phyloP scores from a whole-genome alignment of 2,113 vertebrate genomes.

The Osmerus eperlanus region DNA sequence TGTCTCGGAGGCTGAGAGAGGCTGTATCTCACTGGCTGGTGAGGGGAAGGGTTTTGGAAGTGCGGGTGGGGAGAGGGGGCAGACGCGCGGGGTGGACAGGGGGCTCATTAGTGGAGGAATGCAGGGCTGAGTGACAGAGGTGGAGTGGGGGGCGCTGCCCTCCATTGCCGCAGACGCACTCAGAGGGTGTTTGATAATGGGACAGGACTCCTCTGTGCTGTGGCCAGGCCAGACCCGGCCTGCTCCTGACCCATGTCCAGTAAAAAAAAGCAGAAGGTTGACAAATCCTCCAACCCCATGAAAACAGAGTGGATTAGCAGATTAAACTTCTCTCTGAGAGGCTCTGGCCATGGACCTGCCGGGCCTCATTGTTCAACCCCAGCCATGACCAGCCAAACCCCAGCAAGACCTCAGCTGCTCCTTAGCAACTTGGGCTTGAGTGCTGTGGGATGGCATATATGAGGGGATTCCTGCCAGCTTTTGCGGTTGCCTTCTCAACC shows the following conservation, averaged over 20 bases:
- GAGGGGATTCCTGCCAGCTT: conserved; percentile 39
- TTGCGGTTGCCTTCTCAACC: not conserved
- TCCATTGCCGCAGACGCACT: conserved; percentile 28
- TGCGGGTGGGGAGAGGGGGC: not conserved
- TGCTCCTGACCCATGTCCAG: conserved; percentile 55
- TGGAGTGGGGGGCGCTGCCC: conserved; percentile 11
- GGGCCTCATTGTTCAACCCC: conserved; percentile 41
- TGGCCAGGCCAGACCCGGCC: conserved; percentile 11
- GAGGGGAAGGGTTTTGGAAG: not conserved
- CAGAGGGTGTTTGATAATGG: conserved; percentile 27
- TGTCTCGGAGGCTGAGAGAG: not conserved
- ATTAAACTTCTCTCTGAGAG: conserved; percentile 46
- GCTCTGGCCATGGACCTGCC: conserved; percentile 29
- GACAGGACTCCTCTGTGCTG: conserved; percentile 40
- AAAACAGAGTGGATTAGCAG: conserved; percentile 64
- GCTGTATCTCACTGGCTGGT: conserved; percentile 8
- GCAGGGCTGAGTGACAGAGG: conserved; percentile 46
- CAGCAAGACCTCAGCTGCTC: conserved; percentile 16
- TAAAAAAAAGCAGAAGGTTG: conserved; percentile 40
- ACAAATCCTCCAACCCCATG: conserved; percentile 60
- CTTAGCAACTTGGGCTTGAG: conserved; percentile 42
- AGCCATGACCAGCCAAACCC: conserved; percentile 3
- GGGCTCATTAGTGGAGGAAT: conserved; percentile 68
- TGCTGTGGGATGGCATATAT: conserved; percentile 27
- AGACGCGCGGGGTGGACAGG: not conserved